Conservation (phyloP, 92 coral and sea anemone genomes). For the Scolanthus callimorphus region DNA sequence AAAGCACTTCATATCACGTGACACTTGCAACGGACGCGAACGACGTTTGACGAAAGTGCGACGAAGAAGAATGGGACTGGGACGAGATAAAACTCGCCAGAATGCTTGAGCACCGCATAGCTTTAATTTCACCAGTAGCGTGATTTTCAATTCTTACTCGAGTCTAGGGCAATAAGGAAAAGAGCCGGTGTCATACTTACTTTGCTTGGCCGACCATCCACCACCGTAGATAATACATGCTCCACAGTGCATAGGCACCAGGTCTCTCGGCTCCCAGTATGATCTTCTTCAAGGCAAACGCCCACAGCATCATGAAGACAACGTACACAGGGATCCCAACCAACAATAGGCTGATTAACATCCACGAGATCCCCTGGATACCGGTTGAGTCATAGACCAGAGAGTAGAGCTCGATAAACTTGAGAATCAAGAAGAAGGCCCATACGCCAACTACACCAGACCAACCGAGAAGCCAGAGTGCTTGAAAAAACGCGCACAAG, state of each 20-base stretch:
- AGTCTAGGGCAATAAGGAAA: too few species aligned
- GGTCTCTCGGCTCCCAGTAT: constrained; percentile 4
- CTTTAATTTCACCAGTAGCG: too few species aligned
- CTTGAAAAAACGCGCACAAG: constrained; percentile 5
- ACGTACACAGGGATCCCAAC: constrained; percentile 10
- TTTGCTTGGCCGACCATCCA: constrained; percentile 1
- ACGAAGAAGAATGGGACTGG: too few species aligned
- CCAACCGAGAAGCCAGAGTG: not conserved
- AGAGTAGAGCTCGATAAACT: not conserved
- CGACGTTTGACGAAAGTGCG: too few species aligned
- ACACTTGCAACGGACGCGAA: too few species aligned
- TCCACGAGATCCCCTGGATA: constrained; percentile 6
- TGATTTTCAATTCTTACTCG: too few species aligned
- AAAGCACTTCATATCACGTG: too few species aligned
- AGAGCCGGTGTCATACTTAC: too few species aligned
- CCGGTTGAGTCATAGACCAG: not conserved
- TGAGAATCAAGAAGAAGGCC: constrained; percentile 1
- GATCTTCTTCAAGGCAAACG: constrained; percentile 4
- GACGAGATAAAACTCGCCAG: too few species aligned
- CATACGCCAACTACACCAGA: not conserved
- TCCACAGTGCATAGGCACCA: constrained; percentile 22
- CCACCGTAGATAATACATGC: constrained; percentile 13
- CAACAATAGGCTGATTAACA: not conserved
- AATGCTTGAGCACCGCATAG: too few species aligned
- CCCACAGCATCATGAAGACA: constrained; percentile 6